Evolutionary conservation across 2,888 invertebrate genomes (phyloP).

Genomic region (Torymus auratus): DNA sequence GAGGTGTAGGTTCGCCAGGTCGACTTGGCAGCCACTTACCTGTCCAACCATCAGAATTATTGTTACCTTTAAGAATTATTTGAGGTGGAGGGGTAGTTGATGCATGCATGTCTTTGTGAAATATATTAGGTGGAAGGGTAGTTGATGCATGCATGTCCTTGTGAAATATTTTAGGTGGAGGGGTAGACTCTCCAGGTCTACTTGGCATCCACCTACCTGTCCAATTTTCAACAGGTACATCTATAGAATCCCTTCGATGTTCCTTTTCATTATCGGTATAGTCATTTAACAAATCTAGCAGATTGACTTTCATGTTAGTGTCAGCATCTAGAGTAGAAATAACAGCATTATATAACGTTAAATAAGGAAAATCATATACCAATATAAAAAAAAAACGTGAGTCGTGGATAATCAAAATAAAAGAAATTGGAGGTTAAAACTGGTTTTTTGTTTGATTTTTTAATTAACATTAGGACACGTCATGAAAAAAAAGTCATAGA

Average conservation of each 20-base stretch:
- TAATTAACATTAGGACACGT: background rate
- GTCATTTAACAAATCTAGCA: conserved; percentile 55
- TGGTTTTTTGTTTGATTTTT: background rate
- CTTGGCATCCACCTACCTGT: conserved; percentile 76
- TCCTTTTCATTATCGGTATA: conserved; percentile 51
- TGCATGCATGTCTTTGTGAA: conserved; percentile 8
- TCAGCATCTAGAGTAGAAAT: conserved; percentile 53
- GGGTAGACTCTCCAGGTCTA: conserved; percentile 65
- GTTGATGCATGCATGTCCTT: background rate
- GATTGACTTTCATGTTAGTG: conserved; percentile 54
- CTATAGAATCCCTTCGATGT: conserved; percentile 57
- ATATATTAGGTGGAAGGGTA: conserved; percentile 56
- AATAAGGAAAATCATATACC: background rate
- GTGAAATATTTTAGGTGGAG: conserved; percentile 65
- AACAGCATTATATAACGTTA: background rate
- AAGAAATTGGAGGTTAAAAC: conserved; percentile 37
- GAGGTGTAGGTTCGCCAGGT: conserved; percentile 60
- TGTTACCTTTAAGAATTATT: background rate
- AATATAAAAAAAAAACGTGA: background rate
- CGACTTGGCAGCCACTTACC: conserved; percentile 76
- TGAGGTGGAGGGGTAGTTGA: conserved; percentile 15
- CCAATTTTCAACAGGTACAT: conserved; percentile 70
- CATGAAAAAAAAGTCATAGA: background rate
- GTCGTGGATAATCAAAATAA: too few relatives aligned
- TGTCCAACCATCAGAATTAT: conserved; percentile 69